Conservation (phyloP, 2,888 invertebrate genomes). For the Drepanosiphum platanoidis region DNA sequence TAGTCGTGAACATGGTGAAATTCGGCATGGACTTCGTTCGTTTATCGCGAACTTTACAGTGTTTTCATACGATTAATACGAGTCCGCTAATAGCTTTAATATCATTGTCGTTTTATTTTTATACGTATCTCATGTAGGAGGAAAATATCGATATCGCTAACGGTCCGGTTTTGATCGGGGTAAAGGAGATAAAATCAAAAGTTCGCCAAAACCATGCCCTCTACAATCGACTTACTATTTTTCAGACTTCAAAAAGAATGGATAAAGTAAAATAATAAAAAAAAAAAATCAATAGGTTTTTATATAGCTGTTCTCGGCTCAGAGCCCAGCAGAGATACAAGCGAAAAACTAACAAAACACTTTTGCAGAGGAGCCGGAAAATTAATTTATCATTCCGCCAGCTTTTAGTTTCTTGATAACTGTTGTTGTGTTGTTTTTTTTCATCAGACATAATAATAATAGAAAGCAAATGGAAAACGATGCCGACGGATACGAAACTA, state of each 20-base stretch:
- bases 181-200: no score
- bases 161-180: no score
- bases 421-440: neutral
- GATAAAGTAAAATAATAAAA: neutral
- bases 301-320: neutral
- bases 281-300: neutral
- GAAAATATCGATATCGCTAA: no score
- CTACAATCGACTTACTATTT: neutral
- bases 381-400: conserved; percentile 7
- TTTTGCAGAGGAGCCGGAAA: neutral
- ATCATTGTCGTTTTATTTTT: no score
- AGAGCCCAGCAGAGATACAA: neutral
- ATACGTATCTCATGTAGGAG: no score
- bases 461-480: conserved; percentile 13
- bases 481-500: neutral
- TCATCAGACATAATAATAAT: conserved; percentile 14
- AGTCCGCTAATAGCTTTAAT: no score
- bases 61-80: no score
- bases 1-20: no score
- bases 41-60: no score
- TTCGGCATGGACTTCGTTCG: no score
- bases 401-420: neutral
- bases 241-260: neutral
- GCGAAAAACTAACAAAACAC: neutral
- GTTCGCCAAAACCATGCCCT: no score